Percentiles rank a stretch among this genome's conserved stretches.
Conservation (phyloP, 2,113 vertebrate genomes). For the Bubo scandiacus region DNA sequence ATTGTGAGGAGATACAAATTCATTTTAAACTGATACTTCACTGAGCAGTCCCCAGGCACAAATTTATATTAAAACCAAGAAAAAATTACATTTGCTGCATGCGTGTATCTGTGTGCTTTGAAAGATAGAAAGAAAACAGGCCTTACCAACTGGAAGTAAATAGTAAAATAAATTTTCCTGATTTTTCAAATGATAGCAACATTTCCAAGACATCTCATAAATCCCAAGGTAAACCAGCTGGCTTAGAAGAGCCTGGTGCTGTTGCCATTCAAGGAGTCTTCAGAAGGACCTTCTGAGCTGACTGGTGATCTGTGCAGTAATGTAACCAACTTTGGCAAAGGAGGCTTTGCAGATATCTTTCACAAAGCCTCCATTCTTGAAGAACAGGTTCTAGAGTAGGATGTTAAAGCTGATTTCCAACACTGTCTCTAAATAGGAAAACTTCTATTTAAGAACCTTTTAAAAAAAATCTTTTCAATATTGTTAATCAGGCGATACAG, state of each 20-base stretch:
- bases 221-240: background rate
- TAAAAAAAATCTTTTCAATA: background rate
- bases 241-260: background rate
- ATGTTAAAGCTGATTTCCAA: background rate
- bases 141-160: background rate
- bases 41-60: background rate
- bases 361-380: background rate
- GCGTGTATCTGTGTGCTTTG: background rate
- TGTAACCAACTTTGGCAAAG: background rate
- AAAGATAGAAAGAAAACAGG: background rate
- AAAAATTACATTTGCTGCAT: background rate
- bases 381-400: background rate
- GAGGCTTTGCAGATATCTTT: background rate
- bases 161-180: background rate
- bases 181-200: background rate
- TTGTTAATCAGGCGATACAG: conserved; percentile 67
- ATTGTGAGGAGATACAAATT: background rate
- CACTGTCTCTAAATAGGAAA: background rate
- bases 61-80: background rate
- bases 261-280: background rate
- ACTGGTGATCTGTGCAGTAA: background rate
- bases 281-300: background rate
- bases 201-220: background rate
- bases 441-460: background rate
- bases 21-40: background rate